These are phyloP conservation scores for Oceanites oceanicus DNA, from an alignment of 2,113 vertebrate genomes.

Conservation along the genomic window DNA sequence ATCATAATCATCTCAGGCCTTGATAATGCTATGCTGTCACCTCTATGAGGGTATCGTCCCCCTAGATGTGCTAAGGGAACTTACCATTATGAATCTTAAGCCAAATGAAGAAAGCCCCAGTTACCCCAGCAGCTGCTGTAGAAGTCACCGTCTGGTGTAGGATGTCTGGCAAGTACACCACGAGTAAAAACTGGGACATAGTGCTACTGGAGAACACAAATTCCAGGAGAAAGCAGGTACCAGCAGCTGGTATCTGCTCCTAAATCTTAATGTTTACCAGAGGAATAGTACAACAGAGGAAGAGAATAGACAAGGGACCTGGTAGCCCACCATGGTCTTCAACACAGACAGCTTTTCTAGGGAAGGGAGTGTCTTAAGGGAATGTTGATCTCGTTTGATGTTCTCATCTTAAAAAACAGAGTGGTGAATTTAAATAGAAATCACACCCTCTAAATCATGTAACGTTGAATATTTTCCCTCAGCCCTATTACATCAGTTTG, in stretches of 20 bases:
- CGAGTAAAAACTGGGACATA: rapidly evolving
- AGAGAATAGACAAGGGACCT: background rate
- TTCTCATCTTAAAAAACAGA: background rate
- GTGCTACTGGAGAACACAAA: background rate
- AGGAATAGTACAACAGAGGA: background rate
- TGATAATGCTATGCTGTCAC: background rate
- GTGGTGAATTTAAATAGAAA: background rate
- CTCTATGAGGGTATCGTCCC: rapidly evolving
- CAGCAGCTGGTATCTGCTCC: background rate
- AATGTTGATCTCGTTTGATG: background rate
- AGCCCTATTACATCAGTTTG: background rate
- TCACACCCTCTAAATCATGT: background rate
- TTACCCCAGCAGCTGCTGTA: background rate
- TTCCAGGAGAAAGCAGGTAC: background rate
- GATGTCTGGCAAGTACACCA: background rate
- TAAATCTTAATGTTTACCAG: background rate
- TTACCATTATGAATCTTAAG: background rate
- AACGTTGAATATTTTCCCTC: background rate
- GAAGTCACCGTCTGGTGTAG: background rate
- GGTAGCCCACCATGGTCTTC: background rate
- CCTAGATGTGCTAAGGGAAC: background rate
- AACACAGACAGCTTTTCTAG: background rate
- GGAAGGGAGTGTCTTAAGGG: background rate
- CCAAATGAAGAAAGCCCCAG: background rate
- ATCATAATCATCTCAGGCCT: background rate